Percentiles rank a stretch among this genome's conserved stretches.
These are phyloP conservation scores for Ophion slaviceki DNA, from an alignment of 2,888 invertebrate species.

Conservation along the genomic window DNA sequence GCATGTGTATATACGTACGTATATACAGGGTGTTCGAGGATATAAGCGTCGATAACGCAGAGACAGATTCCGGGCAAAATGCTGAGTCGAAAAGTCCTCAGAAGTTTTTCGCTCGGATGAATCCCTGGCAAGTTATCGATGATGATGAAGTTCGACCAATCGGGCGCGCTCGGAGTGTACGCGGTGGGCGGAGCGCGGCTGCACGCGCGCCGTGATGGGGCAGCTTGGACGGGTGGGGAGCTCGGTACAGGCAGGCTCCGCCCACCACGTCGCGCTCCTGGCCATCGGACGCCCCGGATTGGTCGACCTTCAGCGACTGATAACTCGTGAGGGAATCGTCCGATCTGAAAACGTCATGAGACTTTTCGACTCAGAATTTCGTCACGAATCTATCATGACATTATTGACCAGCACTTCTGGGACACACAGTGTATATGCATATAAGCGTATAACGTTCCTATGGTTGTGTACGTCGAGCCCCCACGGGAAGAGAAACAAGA, in stretches of 20 bases:
- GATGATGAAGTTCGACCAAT: background rate
- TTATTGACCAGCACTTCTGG: background rate
- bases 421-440: background rate
- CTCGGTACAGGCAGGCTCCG: background rate
- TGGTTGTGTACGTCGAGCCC: conserved; percentile 8
- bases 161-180: background rate
- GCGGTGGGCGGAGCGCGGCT: background rate
- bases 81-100: background rate
- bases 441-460: conserved; percentile 8
- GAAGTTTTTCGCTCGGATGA: background rate
- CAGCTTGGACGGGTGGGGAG: background rate
- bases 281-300: background rate
- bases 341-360: background rate
- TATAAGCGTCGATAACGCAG: background rate
- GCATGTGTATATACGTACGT: conserved; percentile 5
- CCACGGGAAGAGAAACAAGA: conserved; percentile 59
- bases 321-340: background rate
- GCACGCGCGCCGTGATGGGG: background rate
- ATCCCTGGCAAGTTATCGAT: background rate
- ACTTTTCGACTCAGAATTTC: background rate
- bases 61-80: background rate
- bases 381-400: background rate
- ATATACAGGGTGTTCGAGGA: background rate
- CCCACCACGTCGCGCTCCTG: background rate
- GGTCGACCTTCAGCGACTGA: background rate